Evolutionary conservation across 2,888 invertebrate species (phyloP), one percentile per base, ranked within the genome.

Genomic region (Sclerodermus sp.): DNA sequence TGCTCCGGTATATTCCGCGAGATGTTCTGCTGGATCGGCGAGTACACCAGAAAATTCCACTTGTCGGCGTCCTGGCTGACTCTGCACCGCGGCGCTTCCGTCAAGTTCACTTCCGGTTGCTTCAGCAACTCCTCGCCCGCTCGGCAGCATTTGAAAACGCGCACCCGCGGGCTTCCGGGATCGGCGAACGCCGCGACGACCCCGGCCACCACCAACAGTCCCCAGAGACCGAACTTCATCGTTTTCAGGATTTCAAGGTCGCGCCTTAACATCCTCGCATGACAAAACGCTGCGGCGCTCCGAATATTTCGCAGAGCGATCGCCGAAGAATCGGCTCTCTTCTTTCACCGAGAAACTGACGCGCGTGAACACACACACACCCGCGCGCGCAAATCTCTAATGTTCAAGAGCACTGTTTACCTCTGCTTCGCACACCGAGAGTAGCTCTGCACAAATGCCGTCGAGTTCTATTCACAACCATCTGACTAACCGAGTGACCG

Each of bases 111-210:
- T 8, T 60, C 77, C 67, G 79, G 70, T 51, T 68, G 73, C 50
- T 67, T 71, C 55, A 76, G 77, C 55, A 83, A 73, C 57, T 78
- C 77, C 68, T 83, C 83, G 42, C 81, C 82, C 53, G 78, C 74
- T 18, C 76, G 81, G 67, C 85, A 85, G 71, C 84, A 86, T 70
- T 83, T 81, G 59, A 82, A 78, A 41, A 84, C 76, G 37, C 63
- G 70, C 38, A 80, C 74, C 41, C 49, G 53, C 1, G 43, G 36
- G 60, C 56, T 16, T 42, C 23, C 59, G n/a, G 65, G 59, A n/a
- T 62, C 64, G 39, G 53, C 50, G 17, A 50, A n/a, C 17, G 53
- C 34, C 13, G 45, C 3, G 29, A 42, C 23, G 23, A 23, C 45
- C 6, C 46, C 10, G 37, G 60, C 42, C 16, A 57, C 37, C 48